Base-by-base conservation (phyloP, 2,113 vertebrate genomes). In the Ailuropoda melanoleuca region DNA sequence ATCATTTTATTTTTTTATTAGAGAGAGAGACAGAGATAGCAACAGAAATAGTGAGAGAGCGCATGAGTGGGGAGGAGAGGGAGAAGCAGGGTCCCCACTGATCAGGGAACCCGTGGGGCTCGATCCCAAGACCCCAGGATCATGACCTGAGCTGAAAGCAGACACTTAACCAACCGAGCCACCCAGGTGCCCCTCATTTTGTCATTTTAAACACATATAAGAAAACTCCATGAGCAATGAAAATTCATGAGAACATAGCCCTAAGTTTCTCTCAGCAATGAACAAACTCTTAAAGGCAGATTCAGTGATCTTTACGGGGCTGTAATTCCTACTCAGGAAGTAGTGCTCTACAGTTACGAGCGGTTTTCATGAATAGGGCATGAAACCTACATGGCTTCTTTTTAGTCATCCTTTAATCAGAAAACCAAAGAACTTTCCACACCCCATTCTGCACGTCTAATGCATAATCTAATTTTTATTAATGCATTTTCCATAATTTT, bases 351-450 rank as follows among this genome's bases (percentile, higher is more conserved):
- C 37, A 56, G 34, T 80, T 93, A 83, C 84, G 31, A 74, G 14
- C 39, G 13, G 60, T 94, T 80, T 97, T 95, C 91, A 77, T 70
- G 72, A 90, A 97, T 62, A 90, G 75, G n/a, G 70, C 70, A 92
- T 53, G 81, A 90, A 96, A 95, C 26, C 78, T 83, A 93, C 88
- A 66, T 55, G 39, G 78, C 74, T 97, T 92, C 78, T 87, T 90
- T 87, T 94, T 94, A 97, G 53, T 97, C 93, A 93, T 85, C 68
- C 46, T 95, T 97, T 95, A 93, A 97, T 97, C 90, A 91, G 70
- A 97, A 97, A 97, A 97, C 81, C 95, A 97, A 95, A 97, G 85
- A 97, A 86, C 58, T 90, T 98, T 86, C 92, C 88, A 96, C 15
- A 68, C 21, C 4, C 66, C 74, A 93, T 93, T 84, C 37, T 92